Percentiles rank a stretch among this genome's conserved stretches.
Conservation (phyloP, 2,113 vertebrate genomes). For the Vulpes vulpes region DNA sequence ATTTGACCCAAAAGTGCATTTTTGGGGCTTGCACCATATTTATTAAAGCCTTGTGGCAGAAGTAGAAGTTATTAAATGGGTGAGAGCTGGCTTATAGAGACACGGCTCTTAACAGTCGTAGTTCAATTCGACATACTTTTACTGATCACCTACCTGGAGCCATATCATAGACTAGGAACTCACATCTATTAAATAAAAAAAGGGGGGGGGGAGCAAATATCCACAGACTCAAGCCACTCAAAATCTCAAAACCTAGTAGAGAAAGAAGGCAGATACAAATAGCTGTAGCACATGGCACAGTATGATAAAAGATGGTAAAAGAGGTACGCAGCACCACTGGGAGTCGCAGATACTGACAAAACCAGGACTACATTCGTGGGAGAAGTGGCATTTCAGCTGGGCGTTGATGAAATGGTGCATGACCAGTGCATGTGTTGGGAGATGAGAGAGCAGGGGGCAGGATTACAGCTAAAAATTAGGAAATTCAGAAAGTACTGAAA, state of each 20-base stretch:
- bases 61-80: constrained; percentile 80
- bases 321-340: neutral
- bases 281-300: neutral
- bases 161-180: constrained; percentile 23
- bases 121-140: constrained; percentile 64
- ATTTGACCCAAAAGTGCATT: constrained; percentile 84
- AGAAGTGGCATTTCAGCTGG: neutral
- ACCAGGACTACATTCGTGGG: neutral
- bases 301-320: neutral
- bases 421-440: neutral
- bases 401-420: neutral
- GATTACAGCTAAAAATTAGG: neutral
- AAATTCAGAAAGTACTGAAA: neutral
- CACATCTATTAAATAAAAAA: neutral
- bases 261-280: neutral
- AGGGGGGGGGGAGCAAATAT: neutral
- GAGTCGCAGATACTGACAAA: neutral
- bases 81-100: constrained; percentile 77
- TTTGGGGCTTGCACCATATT: constrained; percentile 80
- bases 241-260: neutral
- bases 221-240: neutral
- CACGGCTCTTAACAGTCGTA: constrained; percentile 65
- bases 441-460: accelerated
- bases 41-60: constrained; percentile 83
- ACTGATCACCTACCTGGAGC: constrained; percentile 73